phyloP scores from a whole-genome alignment of 2,888 invertebrate species.

The Macaria liturata region DNA sequence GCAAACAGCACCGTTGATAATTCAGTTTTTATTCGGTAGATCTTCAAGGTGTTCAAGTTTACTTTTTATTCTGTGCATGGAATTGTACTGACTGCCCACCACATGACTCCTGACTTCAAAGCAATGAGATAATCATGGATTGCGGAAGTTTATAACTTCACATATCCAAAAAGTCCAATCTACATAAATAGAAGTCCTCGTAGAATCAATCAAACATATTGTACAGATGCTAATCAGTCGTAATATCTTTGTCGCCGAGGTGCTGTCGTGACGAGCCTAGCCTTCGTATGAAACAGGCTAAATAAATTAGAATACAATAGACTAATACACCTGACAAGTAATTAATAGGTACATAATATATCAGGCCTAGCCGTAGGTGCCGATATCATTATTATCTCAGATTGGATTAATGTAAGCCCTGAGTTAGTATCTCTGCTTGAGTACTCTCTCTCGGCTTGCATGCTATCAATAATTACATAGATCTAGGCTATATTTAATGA shows the following conservation, averaged over 20 bases:
- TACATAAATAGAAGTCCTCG: conserved; percentile 14
- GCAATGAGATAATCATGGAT: conserved; percentile 14
- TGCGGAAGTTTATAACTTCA: conserved; percentile 14
- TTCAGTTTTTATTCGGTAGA: conserved; percentile 2
- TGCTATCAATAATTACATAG: too few species aligned
- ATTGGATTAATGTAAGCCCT: not conserved
- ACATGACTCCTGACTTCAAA: conserved; percentile 1
- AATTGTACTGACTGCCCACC: conserved; percentile 1
- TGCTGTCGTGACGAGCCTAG: conserved; percentile 67
- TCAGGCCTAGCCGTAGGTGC: conserved; percentile 23
- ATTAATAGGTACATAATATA: conserved; percentile 63
- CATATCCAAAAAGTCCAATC: conserved; percentile 11
- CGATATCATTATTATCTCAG: conserved; percentile 15
- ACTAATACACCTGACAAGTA: conserved; percentile 62
- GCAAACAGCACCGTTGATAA: conserved; percentile 4
- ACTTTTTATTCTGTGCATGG: conserved; percentile 4
- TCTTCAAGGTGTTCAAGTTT: conserved; percentile 7
- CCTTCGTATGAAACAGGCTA: conserved; percentile 69
- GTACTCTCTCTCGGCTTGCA: too few species aligned
- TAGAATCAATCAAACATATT: conserved; percentile 23
- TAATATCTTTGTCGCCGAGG: conserved; percentile 57
- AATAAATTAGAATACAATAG: conserved; percentile 79
- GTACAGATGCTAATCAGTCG: conserved; percentile 21
- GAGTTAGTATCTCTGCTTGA: too few species aligned
- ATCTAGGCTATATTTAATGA: conserved; percentile 9